These are phyloP conservation scores for Uria aalge DNA, from an alignment of 2,113 vertebrate species.

Conservation along the genomic window DNA sequence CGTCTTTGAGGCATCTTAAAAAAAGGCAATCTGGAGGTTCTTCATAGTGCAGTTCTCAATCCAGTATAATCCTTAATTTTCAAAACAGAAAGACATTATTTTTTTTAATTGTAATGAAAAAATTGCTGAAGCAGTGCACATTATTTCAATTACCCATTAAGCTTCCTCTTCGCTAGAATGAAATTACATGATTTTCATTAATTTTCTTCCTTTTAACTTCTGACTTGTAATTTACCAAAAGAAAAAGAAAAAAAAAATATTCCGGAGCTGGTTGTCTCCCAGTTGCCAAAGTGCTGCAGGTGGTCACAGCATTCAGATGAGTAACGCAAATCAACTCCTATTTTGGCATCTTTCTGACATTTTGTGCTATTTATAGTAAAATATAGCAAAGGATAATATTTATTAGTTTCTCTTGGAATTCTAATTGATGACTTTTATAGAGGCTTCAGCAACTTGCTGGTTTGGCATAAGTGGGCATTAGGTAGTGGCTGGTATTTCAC, in stretches of 20 bases:
- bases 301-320: background rate
- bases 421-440: background rate
- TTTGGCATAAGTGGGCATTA: background rate
- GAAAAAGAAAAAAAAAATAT: background rate
- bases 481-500: background rate
- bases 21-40: background rate
- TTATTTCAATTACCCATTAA: background rate
- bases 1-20: background rate
- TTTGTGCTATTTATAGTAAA: background rate
- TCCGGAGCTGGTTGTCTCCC: background rate
- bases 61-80: slow-evolving; percentile 38
- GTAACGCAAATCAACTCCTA: background rate
- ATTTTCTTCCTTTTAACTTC: slow-evolving; percentile 21
- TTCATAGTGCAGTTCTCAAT: background rate
- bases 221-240: background rate
- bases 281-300: background rate
- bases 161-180: background rate
- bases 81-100: background rate
- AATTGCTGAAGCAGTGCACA: background rate
- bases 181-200: background rate
- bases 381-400: background rate
- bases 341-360: background rate
- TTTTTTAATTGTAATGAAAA: slow-evolving; percentile 20
- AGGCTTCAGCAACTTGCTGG: background rate
- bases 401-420: background rate